A percentile compares a stretch with the other conserved stretches of the same genome.
These are phyloP conservation scores for Pangasius sanitwongsei DNA, from an alignment of 2,797 vertebrate genomes.

Conservation along the genomic window DNA sequence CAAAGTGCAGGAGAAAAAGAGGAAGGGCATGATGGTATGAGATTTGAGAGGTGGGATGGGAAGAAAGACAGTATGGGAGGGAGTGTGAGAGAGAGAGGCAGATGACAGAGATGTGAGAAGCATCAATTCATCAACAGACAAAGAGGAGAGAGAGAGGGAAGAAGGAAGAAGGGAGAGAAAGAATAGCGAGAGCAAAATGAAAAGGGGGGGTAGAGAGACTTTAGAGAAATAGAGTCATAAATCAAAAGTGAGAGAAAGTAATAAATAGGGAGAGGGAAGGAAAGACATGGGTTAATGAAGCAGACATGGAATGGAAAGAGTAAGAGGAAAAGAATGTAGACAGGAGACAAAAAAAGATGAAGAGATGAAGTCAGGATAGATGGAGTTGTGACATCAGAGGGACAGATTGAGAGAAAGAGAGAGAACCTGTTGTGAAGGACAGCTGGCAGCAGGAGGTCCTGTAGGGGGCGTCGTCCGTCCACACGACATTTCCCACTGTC, in stretches of 20 bases:
- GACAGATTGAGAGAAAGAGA: slow-evolving; percentile 11
- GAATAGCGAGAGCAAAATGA: background rate
- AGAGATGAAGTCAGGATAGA: background rate
- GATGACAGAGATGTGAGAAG: background rate
- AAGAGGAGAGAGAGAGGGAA: background rate
- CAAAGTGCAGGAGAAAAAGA: background rate
- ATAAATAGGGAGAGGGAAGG: background rate
- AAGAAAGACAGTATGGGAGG: background rate
- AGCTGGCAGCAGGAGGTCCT: slow-evolving; percentile 81
- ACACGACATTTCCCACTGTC: slow-evolving; percentile 68
- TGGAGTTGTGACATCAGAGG: background rate
- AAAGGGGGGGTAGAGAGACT: background rate
- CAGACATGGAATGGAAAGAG: no score
- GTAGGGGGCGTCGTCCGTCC: slow-evolving; percentile 69
- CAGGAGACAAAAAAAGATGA: background rate
- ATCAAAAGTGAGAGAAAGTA: slow-evolving; percentile 5
- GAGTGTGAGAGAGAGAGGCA: background rate
- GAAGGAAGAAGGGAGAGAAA: background rate
- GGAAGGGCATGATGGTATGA: background rate
- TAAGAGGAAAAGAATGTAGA: background rate
- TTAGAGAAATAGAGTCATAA: background rate
- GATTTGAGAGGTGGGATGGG: no score
- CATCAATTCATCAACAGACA: background rate
- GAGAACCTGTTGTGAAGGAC: slow-evolving; percentile 77
- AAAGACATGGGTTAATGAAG: background rate